phyloP scores from a whole-genome alignment of 2,888 invertebrate species.

The Athalia cordata region DNA sequence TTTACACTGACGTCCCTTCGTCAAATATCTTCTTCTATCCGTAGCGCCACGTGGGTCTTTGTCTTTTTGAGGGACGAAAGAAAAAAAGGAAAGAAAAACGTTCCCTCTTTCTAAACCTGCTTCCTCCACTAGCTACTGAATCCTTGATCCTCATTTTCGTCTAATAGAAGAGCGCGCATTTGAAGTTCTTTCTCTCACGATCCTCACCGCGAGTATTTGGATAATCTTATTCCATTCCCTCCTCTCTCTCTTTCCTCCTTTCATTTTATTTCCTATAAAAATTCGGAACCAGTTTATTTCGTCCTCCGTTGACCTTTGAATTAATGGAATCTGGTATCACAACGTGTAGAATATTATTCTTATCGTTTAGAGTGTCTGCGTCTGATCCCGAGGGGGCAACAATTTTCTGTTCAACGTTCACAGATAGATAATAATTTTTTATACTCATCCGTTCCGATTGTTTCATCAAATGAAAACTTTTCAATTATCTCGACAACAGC shows the following conservation, averaged over 20 bases:
- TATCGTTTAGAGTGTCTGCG: neutral
- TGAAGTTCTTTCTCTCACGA: constrained; percentile 11
- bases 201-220: neutral
- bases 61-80: constrained; percentile 20
- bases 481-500: constrained; percentile 10
- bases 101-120: constrained; percentile 47
- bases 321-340: constrained; percentile 13
- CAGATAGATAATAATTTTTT: neutral
- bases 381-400: constrained; percentile 23
- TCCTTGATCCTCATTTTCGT: constrained; percentile 67
- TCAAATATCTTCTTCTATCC: constrained; percentile 38
- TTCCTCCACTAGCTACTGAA: constrained; percentile 69
- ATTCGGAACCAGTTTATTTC: no score
- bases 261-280: neutral
- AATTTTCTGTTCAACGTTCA: neutral
- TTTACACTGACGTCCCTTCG: neutral
- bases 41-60: constrained; percentile 28
- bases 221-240: neutral
- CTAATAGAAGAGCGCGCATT: constrained; percentile 67
- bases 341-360: constrained; percentile 13
- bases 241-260: neutral
- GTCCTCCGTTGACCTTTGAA: neutral
- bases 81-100: no score
- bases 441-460: neutral
- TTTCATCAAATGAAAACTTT: constrained; percentile 8